Conservation (phyloP, 92 coral and sea anemone species). For the Phenganax stokvisi region DNA sequence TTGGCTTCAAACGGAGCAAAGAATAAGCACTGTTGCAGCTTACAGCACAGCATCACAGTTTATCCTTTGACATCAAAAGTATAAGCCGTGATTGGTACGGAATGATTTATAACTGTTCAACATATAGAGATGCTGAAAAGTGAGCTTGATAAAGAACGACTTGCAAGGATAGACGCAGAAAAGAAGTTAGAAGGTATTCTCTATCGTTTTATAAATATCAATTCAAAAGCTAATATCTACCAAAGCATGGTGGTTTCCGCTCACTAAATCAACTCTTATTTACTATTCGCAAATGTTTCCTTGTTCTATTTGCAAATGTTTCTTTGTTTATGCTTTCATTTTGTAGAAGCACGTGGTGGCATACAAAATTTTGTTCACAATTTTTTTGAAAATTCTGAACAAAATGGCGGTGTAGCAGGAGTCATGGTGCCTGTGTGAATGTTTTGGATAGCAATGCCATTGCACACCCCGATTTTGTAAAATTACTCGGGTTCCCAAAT, state of each 20-base stretch:
- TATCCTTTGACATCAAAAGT: background rate
- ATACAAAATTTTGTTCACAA: conserved; percentile 96
- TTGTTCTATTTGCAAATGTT: background rate
- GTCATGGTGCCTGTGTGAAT: conserved; percentile 30
- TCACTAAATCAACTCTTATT: background rate
- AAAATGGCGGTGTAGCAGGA: conserved; percentile 6
- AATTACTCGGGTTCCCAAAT: conserved; percentile 38
- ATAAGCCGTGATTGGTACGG: background rate
- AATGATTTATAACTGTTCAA: background rate
- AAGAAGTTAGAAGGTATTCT: conserved; percentile 80
- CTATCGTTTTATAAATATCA: no score
- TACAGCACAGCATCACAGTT: no score
- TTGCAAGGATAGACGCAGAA: conserved; percentile 82
- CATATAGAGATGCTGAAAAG: conserved; percentile 62
- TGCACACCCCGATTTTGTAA: background rate
- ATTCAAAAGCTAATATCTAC: no score
- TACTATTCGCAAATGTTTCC: background rate
- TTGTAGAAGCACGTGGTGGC: conserved; percentile 94
- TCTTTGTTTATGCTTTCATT: conserved; percentile 26
- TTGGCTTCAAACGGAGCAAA: no score
- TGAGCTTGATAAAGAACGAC: conserved; percentile 82
- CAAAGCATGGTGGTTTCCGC: no score
- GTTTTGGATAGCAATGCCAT: background rate
- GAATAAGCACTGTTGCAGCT: no score
- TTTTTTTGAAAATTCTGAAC: conserved; percentile 80